Evolutionary conservation across 2,888 invertebrate genomes (phyloP).

Genomic region (Thera obeliscata): DNA sequence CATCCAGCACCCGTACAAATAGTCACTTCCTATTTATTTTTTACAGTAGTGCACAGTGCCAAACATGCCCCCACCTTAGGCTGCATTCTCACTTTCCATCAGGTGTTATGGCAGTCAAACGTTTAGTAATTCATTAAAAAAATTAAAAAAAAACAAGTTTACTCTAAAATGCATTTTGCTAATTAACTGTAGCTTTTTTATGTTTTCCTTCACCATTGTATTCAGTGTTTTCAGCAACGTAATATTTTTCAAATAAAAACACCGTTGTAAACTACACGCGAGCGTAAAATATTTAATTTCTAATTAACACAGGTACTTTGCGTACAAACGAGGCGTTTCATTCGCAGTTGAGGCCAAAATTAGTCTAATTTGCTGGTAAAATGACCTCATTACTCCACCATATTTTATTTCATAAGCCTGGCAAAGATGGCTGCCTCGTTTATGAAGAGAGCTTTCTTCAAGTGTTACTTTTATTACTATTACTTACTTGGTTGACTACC

Average conservation of each 20-base stretch:
- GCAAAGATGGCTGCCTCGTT: not conserved
- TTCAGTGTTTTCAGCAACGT: not conserved
- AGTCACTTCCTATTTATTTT: too few relatives aligned
- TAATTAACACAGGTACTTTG: conserved; percentile 35
- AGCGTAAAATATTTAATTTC: conserved; percentile 30
- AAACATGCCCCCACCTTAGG: too few relatives aligned
- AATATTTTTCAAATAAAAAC: not conserved
- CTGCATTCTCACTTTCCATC: too few relatives aligned
- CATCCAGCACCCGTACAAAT: too few relatives aligned
- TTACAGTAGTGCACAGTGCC: too few relatives aligned
- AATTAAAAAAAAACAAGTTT: too few relatives aligned
- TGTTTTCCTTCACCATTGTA: too few relatives aligned
- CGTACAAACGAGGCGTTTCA: conserved; percentile 22
- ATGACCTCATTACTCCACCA: conserved; percentile 36
- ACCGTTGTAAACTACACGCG: not conserved
- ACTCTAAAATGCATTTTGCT: too few relatives aligned
- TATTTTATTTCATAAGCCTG: conserved; percentile 22
- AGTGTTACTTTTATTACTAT: not conserved
- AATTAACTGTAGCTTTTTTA: too few relatives aligned
- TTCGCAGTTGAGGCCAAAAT: conserved; percentile 24
- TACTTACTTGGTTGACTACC: not conserved
- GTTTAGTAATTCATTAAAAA: too few relatives aligned
- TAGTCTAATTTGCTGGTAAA: conserved; percentile 37
- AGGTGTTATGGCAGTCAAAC: too few relatives aligned
- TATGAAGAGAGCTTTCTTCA: not conserved